phyloP scores from a whole-genome alignment of 2,888 invertebrate genomes.

The Drosophila demipolita region DNA sequence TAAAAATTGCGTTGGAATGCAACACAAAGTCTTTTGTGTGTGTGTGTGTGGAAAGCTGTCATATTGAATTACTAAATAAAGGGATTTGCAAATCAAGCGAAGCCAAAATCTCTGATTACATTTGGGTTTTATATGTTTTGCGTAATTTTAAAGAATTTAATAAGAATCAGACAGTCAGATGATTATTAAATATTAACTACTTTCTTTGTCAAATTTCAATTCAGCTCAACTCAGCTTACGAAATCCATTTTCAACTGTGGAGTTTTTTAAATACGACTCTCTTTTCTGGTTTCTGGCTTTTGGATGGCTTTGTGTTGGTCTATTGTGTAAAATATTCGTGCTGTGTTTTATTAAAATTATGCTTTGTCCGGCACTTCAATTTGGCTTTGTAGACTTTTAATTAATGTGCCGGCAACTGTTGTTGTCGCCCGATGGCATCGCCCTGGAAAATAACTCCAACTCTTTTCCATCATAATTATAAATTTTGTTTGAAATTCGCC shows the following conservation, averaged over 20 bases:
- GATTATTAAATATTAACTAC: background rate
- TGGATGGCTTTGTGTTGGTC: conserved; percentile 3
- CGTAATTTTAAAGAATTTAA: background rate
- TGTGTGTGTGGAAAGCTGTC: background rate
- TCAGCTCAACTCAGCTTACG: background rate
- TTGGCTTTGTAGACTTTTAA: conserved; percentile 69
- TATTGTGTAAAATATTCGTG: conserved; percentile 40
- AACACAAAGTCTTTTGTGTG: background rate
- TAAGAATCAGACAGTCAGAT: background rate
- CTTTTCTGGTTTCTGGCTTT: background rate
- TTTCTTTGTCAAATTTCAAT: background rate
- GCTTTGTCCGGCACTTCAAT: conserved; percentile 66
- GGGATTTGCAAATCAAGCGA: background rate
- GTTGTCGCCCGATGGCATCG: conserved; percentile 6
- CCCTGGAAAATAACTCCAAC: background rate
- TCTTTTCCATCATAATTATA: background rate
- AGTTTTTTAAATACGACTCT: conserved; percentile 5
- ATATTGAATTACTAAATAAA: background rate
- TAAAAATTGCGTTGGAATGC: background rate
- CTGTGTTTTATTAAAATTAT: conserved; percentile 76
- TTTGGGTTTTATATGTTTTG: background rate
- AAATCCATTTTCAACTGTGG: background rate
- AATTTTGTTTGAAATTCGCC: background rate
- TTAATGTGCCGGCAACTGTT: conserved; percentile 52
- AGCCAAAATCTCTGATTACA: background rate